Evolutionary conservation across 2,113 vertebrate genomes (phyloP).

Genomic region (Harpagus bidentatus): DNA sequence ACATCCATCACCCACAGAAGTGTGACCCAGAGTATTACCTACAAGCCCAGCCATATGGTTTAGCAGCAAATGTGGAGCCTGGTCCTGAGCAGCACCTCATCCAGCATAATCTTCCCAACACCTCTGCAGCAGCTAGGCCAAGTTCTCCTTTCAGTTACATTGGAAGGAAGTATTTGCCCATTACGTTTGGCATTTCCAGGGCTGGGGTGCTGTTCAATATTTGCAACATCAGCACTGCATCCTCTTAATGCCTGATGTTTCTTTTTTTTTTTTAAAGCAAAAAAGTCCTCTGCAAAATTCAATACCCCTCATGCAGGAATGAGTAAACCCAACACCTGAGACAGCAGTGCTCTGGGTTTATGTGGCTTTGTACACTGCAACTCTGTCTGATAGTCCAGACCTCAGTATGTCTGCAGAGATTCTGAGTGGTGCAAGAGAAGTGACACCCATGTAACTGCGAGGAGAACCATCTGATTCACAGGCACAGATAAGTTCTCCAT

Average conservation of each 20-base stretch:
- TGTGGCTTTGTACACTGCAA: neutral
- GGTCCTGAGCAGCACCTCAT: neutral
- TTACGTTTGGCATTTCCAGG: neutral
- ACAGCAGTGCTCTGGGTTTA: neutral
- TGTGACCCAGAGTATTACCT: neutral
- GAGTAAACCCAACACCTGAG: neutral
- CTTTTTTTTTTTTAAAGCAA: neutral
- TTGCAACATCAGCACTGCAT: neutral
- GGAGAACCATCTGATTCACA: neutral
- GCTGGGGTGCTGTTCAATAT: neutral
- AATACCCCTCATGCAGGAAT: neutral
- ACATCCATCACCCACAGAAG: neutral
- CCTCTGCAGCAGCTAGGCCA: neutral
- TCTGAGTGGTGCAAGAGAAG: neutral
- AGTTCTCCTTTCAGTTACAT: neutral
- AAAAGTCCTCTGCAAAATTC: neutral
- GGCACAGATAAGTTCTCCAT: neutral
- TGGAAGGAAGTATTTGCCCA: neutral
- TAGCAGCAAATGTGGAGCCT: neutral
- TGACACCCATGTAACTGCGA: neutral
- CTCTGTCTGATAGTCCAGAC: neutral
- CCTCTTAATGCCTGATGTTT: neutral
- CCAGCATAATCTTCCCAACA: neutral
- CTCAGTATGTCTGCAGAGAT: neutral
- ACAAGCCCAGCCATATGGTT: neutral